Evolutionary conservation across 2,888 invertebrate genomes (phyloP).

Genomic region (Nomada fucata): DNA sequence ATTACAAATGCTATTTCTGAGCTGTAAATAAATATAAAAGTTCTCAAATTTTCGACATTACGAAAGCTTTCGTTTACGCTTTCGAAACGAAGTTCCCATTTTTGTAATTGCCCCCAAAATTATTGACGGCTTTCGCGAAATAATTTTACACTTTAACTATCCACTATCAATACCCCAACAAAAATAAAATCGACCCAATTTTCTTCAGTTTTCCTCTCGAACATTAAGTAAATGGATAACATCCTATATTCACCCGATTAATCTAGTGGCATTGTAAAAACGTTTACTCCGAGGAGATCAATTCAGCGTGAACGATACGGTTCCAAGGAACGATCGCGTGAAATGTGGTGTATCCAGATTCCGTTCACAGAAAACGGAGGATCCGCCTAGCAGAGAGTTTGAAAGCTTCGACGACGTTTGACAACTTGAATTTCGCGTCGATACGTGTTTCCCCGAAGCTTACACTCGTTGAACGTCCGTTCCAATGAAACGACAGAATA

Average conservation of each 20-base stretch:
- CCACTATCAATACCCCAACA: too few relatives aligned
- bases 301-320: constrained; percentile 41
- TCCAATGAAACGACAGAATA: constrained; percentile 23
- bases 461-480: constrained; percentile 29
- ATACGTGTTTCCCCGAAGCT: constrained; percentile 21
- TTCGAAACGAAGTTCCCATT: too few relatives aligned
- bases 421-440: constrained; percentile 24
- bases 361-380: constrained; percentile 14
- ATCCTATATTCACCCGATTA: not conserved
- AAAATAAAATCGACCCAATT: not conserved
- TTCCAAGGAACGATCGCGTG: constrained; percentile 5
- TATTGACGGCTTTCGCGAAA: too few relatives aligned
- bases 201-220: not conserved
- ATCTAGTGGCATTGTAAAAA: constrained; percentile 21
- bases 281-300: constrained; percentile 28
- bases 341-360: constrained; percentile 26
- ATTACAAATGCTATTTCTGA: too few relatives aligned
- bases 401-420: constrained; percentile 9
- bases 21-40: too few relatives aligned
- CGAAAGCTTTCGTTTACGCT: too few relatives aligned
- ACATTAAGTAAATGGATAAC: not conserved
- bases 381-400: constrained; percentile 8
- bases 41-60: too few relatives aligned
- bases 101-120: too few relatives aligned
- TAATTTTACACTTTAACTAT: not conserved